These are phyloP conservation scores for Pogonus chalceus DNA, from an alignment of 1,140 invertebrate genomes.

Conservation along the genomic window DNA sequence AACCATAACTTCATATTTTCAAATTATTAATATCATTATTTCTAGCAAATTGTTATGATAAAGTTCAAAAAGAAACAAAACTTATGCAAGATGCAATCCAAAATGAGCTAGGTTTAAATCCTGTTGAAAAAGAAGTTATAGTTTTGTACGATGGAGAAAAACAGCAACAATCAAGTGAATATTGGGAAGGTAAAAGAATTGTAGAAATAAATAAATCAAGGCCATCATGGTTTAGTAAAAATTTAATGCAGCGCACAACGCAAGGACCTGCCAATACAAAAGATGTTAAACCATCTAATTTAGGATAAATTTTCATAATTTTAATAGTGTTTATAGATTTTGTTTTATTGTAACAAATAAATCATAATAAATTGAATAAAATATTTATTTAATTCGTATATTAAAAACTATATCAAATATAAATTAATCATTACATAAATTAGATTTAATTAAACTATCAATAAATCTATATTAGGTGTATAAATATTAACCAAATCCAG, in stretches of 20 bases:
- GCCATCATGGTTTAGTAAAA: slow-evolving; percentile 70
- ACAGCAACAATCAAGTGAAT: slow-evolving; percentile 38
- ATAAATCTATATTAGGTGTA: too few relatives aligned
- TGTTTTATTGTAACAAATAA: too few relatives aligned
- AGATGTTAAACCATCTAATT: slow-evolving; percentile 60
- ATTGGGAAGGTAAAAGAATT: slow-evolving; percentile 52
- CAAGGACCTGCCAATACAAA: slow-evolving; percentile 50
- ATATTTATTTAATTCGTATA: too few relatives aligned
- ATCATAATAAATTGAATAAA: too few relatives aligned
- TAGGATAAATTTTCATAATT: slow-evolving; percentile 44
- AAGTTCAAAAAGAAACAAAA: slow-evolving; percentile 67
- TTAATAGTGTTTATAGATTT: too few relatives aligned
- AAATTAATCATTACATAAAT: too few relatives aligned
- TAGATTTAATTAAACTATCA: too few relatives aligned
- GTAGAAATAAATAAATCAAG: slow-evolving; percentile 64
- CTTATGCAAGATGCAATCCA: slow-evolving; percentile 65
- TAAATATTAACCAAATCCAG: too few relatives aligned
- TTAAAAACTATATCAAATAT: too few relatives aligned
- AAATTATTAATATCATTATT: slow-evolving; percentile 12
- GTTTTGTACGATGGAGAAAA: slow-evolving; percentile 76
- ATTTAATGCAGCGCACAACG: slow-evolving; percentile 67
- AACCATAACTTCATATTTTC: too few relatives aligned
- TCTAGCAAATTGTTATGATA: slow-evolving; percentile 69
- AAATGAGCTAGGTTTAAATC: slow-evolving; percentile 53
- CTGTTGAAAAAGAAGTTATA: slow-evolving; percentile 73